phyloP scores from a whole-genome alignment of 2,888 invertebrate species.

The Antheraea yamamai region DNA sequence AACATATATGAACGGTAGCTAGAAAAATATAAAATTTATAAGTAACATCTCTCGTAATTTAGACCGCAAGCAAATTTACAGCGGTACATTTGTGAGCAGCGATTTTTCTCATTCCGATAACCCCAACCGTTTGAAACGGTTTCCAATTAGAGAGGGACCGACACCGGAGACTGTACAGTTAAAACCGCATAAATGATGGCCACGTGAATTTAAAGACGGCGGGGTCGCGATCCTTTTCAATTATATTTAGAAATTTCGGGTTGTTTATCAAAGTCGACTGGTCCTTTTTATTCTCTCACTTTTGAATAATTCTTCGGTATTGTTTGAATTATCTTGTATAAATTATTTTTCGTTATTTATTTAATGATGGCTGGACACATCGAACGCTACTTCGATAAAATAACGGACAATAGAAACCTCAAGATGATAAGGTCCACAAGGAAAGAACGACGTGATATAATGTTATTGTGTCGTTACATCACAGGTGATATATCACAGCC shows the following conservation, averaged over 20 bases:
- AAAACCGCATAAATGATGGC: slow-evolving; percentile 30
- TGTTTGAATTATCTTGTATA: background rate
- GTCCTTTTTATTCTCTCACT: background rate
- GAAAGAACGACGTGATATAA: too few relatives aligned
- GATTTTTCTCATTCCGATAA: slow-evolving; percentile 26
- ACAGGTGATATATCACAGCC: too few relatives aligned
- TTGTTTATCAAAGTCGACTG: slow-evolving; percentile 8
- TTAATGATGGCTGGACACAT: background rate
- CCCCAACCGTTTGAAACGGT: slow-evolving; percentile 35
- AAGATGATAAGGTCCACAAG: too few relatives aligned
- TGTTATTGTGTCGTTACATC: too few relatives aligned
- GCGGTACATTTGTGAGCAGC: slow-evolving; percentile 3
- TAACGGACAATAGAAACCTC: too few relatives aligned
- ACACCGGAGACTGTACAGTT: slow-evolving; percentile 39
- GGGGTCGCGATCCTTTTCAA: slow-evolving; percentile 26
- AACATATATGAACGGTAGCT: too few relatives aligned
- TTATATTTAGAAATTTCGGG: slow-evolving; percentile 23
- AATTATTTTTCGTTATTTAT: background rate
- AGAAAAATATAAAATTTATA: background rate
- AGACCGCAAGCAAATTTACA: background rate
- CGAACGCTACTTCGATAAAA: too few relatives aligned
- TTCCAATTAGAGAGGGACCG: slow-evolving; percentile 40
- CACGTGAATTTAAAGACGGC: slow-evolving; percentile 23
- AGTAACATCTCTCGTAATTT: background rate
- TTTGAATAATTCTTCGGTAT: background rate